phyloP scores from a whole-genome alignment of 2,113 vertebrate genomes.

The Bagarius yarrelli region DNA sequence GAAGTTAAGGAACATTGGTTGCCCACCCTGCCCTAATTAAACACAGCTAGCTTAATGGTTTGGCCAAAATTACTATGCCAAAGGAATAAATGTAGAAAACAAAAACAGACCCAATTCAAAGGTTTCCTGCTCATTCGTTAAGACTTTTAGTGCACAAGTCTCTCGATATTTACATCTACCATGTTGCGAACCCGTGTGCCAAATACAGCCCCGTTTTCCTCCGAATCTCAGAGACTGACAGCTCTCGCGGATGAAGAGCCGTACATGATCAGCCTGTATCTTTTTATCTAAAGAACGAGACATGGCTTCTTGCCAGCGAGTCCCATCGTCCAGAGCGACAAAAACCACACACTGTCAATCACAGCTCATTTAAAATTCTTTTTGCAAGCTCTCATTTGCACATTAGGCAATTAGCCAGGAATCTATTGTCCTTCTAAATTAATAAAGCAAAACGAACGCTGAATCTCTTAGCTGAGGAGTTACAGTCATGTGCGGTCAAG shows the following conservation, averaged over 20 bases:
- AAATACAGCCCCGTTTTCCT: neutral
- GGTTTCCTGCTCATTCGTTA: conserved; percentile 12
- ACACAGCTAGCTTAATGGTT: neutral
- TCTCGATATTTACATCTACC: conserved; percentile 15
- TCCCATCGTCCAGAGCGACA: conserved; percentile 30
- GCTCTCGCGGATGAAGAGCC: neutral
- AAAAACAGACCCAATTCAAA: neutral
- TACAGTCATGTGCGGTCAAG: conserved; percentile 40
- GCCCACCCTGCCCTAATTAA: neutral
- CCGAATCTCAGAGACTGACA: conserved; percentile 5
- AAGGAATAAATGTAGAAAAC: neutral
- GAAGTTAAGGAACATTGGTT: too few species aligned
- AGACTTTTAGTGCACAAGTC: neutral
- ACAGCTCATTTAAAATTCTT: conserved; percentile 34
- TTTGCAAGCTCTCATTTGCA: conserved; percentile 46
- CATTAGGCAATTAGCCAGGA: conserved; percentile 49
- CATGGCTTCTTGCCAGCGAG: conserved; percentile 26
- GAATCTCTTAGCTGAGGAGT: conserved; percentile 38
- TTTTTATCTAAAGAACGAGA: neutral
- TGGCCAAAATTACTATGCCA: too few species aligned
- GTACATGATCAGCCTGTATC: neutral
- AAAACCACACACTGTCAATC: conserved; percentile 43
- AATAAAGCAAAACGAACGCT: conserved; percentile 40
- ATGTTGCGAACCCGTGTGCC: neutral
- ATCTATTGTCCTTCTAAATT: conserved; percentile 42